These are phyloP conservation scores for Menidia menidia DNA, from an alignment of 2,797 vertebrate species.

Conservation along the genomic window DNA sequence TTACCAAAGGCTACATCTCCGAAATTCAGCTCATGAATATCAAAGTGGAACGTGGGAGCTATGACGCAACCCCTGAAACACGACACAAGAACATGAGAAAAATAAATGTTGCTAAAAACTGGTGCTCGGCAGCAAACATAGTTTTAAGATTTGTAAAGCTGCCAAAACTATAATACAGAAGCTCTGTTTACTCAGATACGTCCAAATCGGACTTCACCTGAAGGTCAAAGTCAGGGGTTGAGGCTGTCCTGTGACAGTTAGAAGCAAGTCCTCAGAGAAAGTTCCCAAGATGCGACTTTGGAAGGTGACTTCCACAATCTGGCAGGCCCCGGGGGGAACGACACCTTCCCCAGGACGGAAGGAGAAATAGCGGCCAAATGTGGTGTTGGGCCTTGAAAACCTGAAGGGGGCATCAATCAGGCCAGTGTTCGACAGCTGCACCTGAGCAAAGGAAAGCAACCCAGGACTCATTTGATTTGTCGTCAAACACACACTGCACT, in stretches of 20 bases:
- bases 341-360: conserved; percentile 84
- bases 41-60: conserved; percentile 88
- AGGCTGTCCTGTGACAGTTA: conserved; percentile 81
- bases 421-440: conserved; percentile 85
- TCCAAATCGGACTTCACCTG: conserved; percentile 62
- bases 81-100: conserved; percentile 19
- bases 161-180: too few relatives aligned
- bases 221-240: conserved; percentile 79
- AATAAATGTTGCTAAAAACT: not conserved
- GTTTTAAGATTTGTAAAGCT: too few relatives aligned
- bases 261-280: conserved; percentile 84
- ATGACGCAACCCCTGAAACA: conserved; percentile 87
- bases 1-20: conserved; percentile 90
- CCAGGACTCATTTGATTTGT: too few relatives aligned
- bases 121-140: too few relatives aligned
- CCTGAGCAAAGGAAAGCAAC: conserved; percentile 67
- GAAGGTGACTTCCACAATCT: conserved; percentile 84
- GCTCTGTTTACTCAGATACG: not conserved
- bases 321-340: conserved; percentile 74
- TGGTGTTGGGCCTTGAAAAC: conserved; percentile 67
- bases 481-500: too few relatives aligned
- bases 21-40: conserved; percentile 83
- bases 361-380: conserved; percentile 83
- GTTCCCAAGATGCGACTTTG: conserved; percentile 78
- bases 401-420: conserved; percentile 85